phyloP scores from a whole-genome alignment of 1,140 invertebrate species.

The Leguminivora glycinivorella region DNA sequence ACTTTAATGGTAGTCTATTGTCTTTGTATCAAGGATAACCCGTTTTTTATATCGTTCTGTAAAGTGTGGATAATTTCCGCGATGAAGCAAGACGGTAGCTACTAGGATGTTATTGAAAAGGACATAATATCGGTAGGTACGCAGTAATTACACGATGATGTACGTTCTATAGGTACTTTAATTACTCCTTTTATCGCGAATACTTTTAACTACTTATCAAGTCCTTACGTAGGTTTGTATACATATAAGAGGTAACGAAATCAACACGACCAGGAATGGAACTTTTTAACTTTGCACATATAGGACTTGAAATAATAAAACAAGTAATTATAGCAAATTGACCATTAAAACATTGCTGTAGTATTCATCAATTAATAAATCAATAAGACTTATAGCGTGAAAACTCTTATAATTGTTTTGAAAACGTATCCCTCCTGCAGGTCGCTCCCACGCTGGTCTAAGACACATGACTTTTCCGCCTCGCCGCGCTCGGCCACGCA shows the following conservation, averaged over 20 bases:
- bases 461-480: conserved; percentile 53
- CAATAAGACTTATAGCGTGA: conserved; percentile 12
- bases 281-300: no score
- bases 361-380: not conserved
- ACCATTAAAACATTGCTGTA: no score
- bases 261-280: no score
- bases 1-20: conserved; percentile 59
- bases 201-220: not conserved
- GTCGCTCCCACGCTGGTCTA: conserved; percentile 52
- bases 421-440: not conserved
- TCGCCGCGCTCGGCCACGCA: conserved; percentile 42
- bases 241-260: no score
- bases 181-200: not conserved
- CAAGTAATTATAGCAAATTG: no score
- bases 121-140: conserved; percentile 8
- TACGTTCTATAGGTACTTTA: not conserved
- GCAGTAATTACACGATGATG: not conserved
- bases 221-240: no score
- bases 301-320: no score
- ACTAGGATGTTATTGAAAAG: conserved; percentile 32
- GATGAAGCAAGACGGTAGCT: conserved; percentile 40
- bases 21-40: conserved; percentile 61
- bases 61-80: conserved; percentile 61
- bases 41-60: conserved; percentile 52
- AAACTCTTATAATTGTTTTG: conserved; percentile 23